These are phyloP conservation scores for Nephrotoma guestfalica DNA, from an alignment of 2,888 invertebrate genomes.

Conservation along the genomic window DNA sequence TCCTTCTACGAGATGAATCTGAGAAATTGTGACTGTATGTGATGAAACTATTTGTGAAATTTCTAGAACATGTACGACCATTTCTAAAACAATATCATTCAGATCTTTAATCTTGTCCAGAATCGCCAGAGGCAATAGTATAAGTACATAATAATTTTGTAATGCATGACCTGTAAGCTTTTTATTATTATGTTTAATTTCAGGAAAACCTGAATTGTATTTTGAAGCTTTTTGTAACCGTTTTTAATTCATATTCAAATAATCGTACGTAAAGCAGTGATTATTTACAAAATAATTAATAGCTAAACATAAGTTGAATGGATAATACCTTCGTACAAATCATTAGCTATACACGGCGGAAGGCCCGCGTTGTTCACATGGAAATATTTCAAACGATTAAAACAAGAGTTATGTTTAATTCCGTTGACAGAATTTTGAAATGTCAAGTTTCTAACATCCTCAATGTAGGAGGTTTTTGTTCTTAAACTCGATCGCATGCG, in stretches of 20 bases:
- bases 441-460: neutral
- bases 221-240: slow-evolving; percentile 1
- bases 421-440: slow-evolving; percentile 10
- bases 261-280: neutral
- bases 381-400: slow-evolving; percentile 16
- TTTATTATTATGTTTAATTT: neutral
- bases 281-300: neutral
- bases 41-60: neutral
- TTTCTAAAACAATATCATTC: slow-evolving; percentile 4
- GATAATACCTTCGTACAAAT: slow-evolving; percentile 14
- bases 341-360: slow-evolving; percentile 19
- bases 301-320: neutral
- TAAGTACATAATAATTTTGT: slow-evolving; percentile 2
- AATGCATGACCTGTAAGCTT: slow-evolving; percentile 6
- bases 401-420: slow-evolving; percentile 16
- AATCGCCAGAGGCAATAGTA: slow-evolving; percentile 2
- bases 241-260: neutral
- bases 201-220: slow-evolving; percentile 4
- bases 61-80: neutral
- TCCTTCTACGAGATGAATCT: neutral
- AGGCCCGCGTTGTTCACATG: slow-evolving; percentile 18
- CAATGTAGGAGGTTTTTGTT: neutral
- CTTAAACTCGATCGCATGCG: too few relatives aligned
- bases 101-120: neutral
- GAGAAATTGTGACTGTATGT: neutral